phyloP scores from a whole-genome alignment of 2,888 invertebrate genomes.

The Conistra vaccinii region DNA sequence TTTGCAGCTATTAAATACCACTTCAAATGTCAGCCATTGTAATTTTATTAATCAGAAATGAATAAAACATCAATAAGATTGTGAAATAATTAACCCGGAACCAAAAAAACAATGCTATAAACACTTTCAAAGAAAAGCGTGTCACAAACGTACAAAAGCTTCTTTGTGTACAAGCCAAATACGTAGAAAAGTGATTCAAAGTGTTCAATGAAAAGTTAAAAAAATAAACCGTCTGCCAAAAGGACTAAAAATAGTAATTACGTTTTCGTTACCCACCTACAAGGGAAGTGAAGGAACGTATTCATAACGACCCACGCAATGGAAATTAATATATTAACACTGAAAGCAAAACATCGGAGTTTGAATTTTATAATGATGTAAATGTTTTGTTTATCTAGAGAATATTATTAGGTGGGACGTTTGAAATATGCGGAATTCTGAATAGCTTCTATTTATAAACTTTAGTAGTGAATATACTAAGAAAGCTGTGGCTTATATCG shows the following conservation, averaged over 20 bases:
- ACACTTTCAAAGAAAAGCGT: constrained; percentile 26
- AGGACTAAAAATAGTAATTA: constrained; percentile 75
- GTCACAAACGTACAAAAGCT: constrained; percentile 53
- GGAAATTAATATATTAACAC: constrained; percentile 51
- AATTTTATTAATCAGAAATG: neutral
- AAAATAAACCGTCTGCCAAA: constrained; percentile 71
- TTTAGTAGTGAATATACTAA: neutral
- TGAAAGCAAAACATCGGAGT: constrained; percentile 45
- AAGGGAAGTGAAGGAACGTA: constrained; percentile 60
- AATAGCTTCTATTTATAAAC: constrained; percentile 20
- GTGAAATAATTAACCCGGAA: constrained; percentile 35
- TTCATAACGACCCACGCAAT: constrained; percentile 61
- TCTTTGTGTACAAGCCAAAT: constrained; percentile 72
- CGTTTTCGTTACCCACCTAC: constrained; percentile 61
- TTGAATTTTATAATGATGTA: constrained; percentile 34
- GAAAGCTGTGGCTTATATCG: too few species aligned
- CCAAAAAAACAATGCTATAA: constrained; percentile 22
- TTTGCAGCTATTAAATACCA: neutral
- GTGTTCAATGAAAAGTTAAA: constrained; percentile 62
- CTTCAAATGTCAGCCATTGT: neutral
- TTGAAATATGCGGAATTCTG: constrained; percentile 20
- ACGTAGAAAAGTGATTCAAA: constrained; percentile 75
- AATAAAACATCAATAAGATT: constrained; percentile 7
- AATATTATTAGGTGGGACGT: constrained; percentile 35
- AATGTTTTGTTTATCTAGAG: constrained; percentile 51